Evolutionary conservation across 2,797 vertebrate genomes (phyloP), one percentile per base, ranked within the genome.

Genomic region (Pipistrellus kuhlii): DNA sequence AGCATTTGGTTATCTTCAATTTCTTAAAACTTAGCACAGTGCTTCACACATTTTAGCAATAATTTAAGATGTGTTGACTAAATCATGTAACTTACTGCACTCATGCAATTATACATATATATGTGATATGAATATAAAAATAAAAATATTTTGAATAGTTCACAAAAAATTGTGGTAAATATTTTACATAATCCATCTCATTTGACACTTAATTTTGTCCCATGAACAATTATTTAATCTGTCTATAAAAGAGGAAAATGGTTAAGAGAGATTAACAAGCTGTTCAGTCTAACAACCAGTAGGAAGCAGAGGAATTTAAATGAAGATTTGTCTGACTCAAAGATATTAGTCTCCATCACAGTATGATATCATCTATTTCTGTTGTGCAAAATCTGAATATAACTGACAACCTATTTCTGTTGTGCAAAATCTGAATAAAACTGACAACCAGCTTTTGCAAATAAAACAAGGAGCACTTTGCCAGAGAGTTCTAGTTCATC

Each of bases 21-120:
- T 80, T 12, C 2, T 18, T 83, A 59, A 53, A 86, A 85, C 0
- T 59, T 48, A 82, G 6, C 8, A 77, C 2, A 53, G 21, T 51
- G 12, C 27, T 81, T 88, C 14, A 75, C 17, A 90, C n/a, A 90
- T 81, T 92, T 84, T 73, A 73, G 4, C 10, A 80, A 66, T 76
- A 41, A 83, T 18, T n/a, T 55, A n/a, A 86, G 5, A 64, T 69
- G 10, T 59, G 1, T 68, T 85, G 0, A 55, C 7, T 69, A 25
- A 85, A 73, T 38, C 17, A 75, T 48, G 38, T 27, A 94, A 38
- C 21, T 82, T 76, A 8, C 35, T 86, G 35, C 1, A 10, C 32
- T 44, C 75, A 44, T 57, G 13, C 1, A 78, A 64, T 38, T 77
- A 30, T 46, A 48, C 48, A 78, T 38, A 68, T 41, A 30, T 38